A percentile compares a stretch with the other conserved stretches of the same genome.
These are phyloP conservation scores for Agrochola macilenta DNA, from an alignment of 2,888 invertebrate species.

Conservation along the genomic window DNA sequence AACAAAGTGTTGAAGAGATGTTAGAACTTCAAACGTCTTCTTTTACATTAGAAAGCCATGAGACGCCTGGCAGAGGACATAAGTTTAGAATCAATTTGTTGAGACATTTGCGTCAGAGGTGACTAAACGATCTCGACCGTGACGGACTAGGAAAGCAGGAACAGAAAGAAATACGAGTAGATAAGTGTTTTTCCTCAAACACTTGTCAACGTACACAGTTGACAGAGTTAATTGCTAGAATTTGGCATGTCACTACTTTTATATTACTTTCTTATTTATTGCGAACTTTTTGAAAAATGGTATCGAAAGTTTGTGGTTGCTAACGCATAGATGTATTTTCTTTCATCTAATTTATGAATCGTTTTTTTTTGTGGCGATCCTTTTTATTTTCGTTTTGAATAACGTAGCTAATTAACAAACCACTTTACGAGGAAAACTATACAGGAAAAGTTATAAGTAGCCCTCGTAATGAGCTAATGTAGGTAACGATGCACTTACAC, in stretches of 20 bases:
- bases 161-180: conserved; percentile 55
- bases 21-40: conserved; percentile 62
- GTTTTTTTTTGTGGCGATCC: background rate
- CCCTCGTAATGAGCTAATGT: conserved; percentile 46
- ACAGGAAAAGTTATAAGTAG: conserved; percentile 38
- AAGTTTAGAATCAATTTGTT: conserved; percentile 55
- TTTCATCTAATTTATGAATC: conserved; percentile 3
- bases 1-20: conserved; percentile 47
- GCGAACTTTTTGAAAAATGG: conserved; percentile 17
- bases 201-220: conserved; percentile 43
- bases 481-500: conserved; percentile 63
- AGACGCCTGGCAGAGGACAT: conserved; percentile 57
- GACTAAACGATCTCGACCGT: conserved; percentile 57
- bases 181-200: conserved; percentile 53
- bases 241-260: conserved; percentile 52
- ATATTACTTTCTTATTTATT: conserved; percentile 45
- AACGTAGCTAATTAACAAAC: conserved; percentile 13
- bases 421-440: conserved; percentile 24
- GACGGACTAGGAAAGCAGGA: conserved; percentile 48
- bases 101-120: conserved; percentile 63
- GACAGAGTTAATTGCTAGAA: conserved; percentile 54
- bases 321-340: conserved; percentile 17
- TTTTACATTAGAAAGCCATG: conserved; percentile 49
- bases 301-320: conserved; percentile 11
- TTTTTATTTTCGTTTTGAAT: conserved; percentile 35